Percentiles rank a stretch among this genome's conserved stretches.
Evolutionary conservation across 2,797 vertebrate genomes (phyloP).

Genomic region (Aythya fuligula): DNA sequence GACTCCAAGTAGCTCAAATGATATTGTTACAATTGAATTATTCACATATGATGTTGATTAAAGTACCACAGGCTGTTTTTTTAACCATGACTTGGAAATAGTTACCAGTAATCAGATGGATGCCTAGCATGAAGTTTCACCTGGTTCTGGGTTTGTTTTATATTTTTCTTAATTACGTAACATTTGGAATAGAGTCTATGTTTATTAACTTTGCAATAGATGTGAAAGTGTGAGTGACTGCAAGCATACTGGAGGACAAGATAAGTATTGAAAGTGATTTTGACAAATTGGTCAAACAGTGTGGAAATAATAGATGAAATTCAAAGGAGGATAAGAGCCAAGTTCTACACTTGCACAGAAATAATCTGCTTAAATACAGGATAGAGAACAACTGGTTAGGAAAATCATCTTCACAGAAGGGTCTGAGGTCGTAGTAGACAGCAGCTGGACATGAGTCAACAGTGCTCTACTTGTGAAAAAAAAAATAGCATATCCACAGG

Average conservation of each 20-base stretch:
- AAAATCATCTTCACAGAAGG: background rate
- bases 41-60: background rate
- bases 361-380: background rate
- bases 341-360: background rate
- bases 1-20: background rate
- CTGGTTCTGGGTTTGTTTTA: background rate
- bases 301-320: background rate
- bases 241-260: background rate
- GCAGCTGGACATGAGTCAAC: slow-evolving; percentile 27
- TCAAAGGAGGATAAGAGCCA: background rate
- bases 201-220: background rate
- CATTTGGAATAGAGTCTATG: background rate
- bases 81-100: background rate
- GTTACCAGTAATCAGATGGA: background rate
- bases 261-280: background rate
- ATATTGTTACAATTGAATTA: background rate
- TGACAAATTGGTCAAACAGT: background rate
- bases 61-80: background rate
- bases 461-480: background rate
- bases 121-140: background rate
- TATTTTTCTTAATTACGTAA: background rate
- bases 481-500: background rate
- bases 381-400: background rate
- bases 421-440: background rate
- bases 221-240: background rate